Conservation (phyloP, 2,113 vertebrate species). For the Guaruba guarouba region DNA sequence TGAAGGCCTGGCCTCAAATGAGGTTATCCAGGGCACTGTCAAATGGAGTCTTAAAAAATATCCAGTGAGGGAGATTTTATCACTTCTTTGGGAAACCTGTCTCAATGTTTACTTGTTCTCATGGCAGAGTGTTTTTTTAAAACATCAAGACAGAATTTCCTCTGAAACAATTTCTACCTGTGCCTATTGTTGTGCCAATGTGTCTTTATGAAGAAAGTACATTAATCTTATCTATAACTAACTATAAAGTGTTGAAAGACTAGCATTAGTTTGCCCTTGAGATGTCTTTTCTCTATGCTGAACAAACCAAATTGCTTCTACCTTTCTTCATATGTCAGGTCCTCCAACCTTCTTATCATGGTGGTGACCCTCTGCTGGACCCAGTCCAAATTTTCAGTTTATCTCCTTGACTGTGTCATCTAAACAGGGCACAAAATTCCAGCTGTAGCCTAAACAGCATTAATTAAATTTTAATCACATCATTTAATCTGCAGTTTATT, state of each 20-base stretch:
- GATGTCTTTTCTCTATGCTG: neutral
- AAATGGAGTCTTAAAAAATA: neutral
- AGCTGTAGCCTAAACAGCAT: neutral
- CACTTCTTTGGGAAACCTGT: neutral
- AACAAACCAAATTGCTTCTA: neutral
- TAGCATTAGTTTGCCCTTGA: neutral
- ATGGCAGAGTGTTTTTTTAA: neutral
- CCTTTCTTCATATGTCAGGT: neutral
- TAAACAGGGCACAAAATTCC: neutral
- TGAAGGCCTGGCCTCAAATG: neutral
- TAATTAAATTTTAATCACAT: neutral
- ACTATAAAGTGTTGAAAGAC: neutral
- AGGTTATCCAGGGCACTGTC: neutral
- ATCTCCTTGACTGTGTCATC: neutral
- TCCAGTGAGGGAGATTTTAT: neutral
- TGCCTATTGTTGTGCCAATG: neutral
- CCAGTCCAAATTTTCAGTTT: neutral
- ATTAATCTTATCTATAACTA: neutral
- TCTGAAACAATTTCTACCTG: neutral
- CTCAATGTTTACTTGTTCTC: neutral
- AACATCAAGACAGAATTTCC: neutral
- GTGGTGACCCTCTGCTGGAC: neutral
- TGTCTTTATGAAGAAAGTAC: neutral
- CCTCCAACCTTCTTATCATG: neutral
- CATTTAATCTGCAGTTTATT: neutral